Evolutionary conservation across 2,888 invertebrate species (phyloP).

Genomic region (Orthosia gracilis): DNA sequence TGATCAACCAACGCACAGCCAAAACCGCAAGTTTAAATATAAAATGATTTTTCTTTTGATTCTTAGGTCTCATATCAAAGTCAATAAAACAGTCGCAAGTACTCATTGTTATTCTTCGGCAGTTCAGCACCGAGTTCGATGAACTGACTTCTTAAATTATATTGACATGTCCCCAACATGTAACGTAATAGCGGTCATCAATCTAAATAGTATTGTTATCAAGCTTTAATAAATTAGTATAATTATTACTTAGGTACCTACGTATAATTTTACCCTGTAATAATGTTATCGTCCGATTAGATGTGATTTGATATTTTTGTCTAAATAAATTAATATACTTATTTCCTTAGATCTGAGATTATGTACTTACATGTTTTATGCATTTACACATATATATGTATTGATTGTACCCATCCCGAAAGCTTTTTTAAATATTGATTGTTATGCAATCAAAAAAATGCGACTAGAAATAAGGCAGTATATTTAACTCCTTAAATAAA

Average conservation of each 20-base stretch:
- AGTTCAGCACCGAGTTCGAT: conserved; percentile 52
- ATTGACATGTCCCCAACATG: conserved; percentile 35
- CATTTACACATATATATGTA: conserved; percentile 47
- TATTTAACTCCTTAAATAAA: conserved; percentile 31
- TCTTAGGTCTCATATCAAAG: background rate
- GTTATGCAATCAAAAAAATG: conserved; percentile 37
- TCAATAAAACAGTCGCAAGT: conserved; percentile 5
- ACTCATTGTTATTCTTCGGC: conserved; percentile 12
- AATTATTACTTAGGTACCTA: conserved; percentile 55
- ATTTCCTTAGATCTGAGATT: conserved; percentile 31
- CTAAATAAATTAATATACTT: conserved; percentile 42
- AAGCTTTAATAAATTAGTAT: conserved; percentile 67
- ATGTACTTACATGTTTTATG: conserved; percentile 50
- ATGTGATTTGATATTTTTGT: conserved; percentile 54
- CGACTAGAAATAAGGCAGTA: conserved; percentile 34
- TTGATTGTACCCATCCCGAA: conserved; percentile 43
- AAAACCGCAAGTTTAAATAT: conserved; percentile 2
- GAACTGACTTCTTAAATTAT: conserved; percentile 34
- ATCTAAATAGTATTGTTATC: conserved; percentile 60
- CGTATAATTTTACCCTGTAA: conserved; percentile 58
- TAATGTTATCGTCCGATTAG: conserved; percentile 61
- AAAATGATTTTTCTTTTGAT: background rate
- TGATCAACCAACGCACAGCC: too few species aligned
- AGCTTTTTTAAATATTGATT: conserved; percentile 56
- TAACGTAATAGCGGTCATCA: conserved; percentile 32